phyloP scores from a whole-genome alignment of 1,140 invertebrate species.

The Aradophagus sp. region DNA sequence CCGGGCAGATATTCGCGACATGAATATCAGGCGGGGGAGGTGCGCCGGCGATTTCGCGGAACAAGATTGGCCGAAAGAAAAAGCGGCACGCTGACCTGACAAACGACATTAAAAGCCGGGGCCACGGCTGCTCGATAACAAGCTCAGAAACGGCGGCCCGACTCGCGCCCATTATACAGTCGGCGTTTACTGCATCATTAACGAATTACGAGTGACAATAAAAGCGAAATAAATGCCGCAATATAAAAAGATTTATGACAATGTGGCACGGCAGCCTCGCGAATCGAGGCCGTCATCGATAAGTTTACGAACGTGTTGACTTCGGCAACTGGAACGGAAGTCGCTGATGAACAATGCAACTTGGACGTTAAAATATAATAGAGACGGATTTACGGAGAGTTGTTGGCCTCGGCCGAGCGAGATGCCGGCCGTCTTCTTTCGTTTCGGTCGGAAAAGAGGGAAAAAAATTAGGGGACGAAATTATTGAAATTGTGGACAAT shows the following conservation, averaged over 20 bases:
- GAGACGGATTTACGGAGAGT: constrained; percentile 27
- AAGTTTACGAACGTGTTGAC: constrained; percentile 60
- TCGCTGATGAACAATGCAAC: constrained; percentile 58
- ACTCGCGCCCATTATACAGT: constrained; percentile 56
- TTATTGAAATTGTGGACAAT: no score
- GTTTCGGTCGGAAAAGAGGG: no score
- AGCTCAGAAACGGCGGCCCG: constrained; percentile 34
- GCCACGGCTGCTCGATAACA: constrained; percentile 30
- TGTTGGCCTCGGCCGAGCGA: constrained; percentile 1
- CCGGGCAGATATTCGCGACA: no score
- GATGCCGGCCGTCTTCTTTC: no score
- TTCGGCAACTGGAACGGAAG: constrained; percentile 48
- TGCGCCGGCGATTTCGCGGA: no score
- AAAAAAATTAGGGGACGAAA: no score
- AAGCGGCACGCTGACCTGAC: no score
- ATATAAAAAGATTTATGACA: constrained; percentile 66
- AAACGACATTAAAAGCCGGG: no score
- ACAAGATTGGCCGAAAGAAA: no score
- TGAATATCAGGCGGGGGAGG: no score
- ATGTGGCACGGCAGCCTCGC: constrained; percentile 53
- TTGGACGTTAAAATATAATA: constrained; percentile 37
- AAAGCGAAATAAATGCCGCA: constrained; percentile 63
- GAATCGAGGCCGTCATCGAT: constrained; percentile 65
- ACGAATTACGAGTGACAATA: constrained; percentile 69
- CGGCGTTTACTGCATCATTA: constrained; percentile 66